Conservation (phyloP, 1,140 invertebrate genomes). For the Drosophila bocki region DNA sequence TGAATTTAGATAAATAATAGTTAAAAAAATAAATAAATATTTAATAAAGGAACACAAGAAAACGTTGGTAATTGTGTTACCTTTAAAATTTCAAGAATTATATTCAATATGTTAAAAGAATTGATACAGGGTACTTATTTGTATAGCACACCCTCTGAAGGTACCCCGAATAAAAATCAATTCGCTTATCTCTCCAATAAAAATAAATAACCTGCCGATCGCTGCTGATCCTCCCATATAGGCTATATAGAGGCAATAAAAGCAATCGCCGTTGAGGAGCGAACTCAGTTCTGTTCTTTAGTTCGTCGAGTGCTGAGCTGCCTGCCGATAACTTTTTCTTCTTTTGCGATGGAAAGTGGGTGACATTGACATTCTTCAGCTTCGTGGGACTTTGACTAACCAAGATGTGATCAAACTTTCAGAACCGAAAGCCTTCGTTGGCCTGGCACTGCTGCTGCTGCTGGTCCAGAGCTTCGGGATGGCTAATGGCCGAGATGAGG, state of each 20-base stretch:
- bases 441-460: conserved; percentile 13
- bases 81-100: no score
- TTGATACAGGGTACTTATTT: neutral
- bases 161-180: conserved; percentile 9
- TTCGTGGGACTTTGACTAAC: neutral
- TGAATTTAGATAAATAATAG: neutral
- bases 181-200: conserved; percentile 32
- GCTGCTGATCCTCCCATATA: conserved; percentile 37
- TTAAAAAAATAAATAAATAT: neutral
- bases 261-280: conserved; percentile 8
- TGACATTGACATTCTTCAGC: neutral
- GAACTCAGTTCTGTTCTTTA: conserved; percentile 4
- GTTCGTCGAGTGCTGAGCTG: conserved; percentile 30
- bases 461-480: conserved; percentile 1
- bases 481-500: conserved; percentile 11
- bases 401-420: neutral
- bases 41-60: neutral
- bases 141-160: neutral
- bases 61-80: neutral
- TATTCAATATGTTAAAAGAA: no score
- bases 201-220: conserved; percentile 21
- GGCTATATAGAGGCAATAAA: conserved; percentile 19
- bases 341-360: conserved; percentile 23
- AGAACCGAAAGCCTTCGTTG: neutral
- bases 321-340: conserved; percentile 6